These are phyloP conservation scores for Rousettus madagascariensis DNA, from an alignment of 2,797 vertebrate species.

Conservation along the genomic window DNA sequence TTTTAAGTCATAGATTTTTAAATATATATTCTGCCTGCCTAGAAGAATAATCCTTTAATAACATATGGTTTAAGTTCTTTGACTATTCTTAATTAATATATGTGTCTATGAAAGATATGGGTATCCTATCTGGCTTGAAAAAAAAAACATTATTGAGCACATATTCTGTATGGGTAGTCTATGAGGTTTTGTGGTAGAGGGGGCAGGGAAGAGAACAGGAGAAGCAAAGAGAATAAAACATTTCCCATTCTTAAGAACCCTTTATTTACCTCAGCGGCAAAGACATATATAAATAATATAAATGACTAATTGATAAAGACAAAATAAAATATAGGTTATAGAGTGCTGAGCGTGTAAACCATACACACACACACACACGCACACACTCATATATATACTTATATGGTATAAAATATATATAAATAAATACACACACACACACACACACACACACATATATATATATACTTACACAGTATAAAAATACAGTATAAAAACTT, in stretches of 20 bases:
- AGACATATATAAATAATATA: neutral
- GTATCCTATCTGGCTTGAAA: neutral
- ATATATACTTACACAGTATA: too few relatives aligned
- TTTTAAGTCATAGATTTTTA: slow-evolving; percentile 23
- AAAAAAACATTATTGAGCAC: neutral
- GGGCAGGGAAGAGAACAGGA: neutral
- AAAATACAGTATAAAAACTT: too few relatives aligned
- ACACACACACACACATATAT: too few relatives aligned
- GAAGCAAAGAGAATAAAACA: neutral
- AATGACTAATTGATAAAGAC: neutral
- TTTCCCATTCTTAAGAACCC: neutral
- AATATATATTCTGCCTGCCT: neutral
- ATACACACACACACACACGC: too few relatives aligned
- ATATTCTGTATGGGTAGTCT: neutral
- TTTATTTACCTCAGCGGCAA: neutral
- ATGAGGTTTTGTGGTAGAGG: neutral
- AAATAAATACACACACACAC: too few relatives aligned
- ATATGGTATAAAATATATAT: too few relatives aligned
- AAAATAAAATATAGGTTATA: neutral
- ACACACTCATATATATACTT: too few relatives aligned
- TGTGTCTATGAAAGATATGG: neutral
- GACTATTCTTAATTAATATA: slow-evolving; percentile 10
- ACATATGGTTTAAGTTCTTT: neutral
- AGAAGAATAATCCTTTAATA: slow-evolving; percentile 33
- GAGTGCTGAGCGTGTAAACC: neutral